These are phyloP conservation scores for Mormyrops boulengeri DNA, from an alignment of 2,797 vertebrate species.

Conservation along the genomic window DNA sequence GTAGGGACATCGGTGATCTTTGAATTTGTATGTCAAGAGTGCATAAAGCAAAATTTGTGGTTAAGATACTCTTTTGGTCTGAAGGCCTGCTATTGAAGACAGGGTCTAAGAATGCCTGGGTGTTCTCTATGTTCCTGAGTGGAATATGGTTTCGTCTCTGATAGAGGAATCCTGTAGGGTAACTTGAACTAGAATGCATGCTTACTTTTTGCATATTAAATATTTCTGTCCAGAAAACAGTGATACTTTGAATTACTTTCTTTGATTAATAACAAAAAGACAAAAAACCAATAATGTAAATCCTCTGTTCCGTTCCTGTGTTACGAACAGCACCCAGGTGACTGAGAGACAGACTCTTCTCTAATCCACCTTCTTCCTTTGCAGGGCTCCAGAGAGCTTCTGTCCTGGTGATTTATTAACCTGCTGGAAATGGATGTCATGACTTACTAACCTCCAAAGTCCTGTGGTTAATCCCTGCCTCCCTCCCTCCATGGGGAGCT, in stretches of 20 bases:
- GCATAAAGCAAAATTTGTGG: neutral
- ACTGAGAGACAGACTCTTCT: constrained; percentile 9
- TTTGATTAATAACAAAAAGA: neutral
- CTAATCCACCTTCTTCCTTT: constrained; percentile 30
- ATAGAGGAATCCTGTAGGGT: neutral
- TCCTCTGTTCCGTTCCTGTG: neutral
- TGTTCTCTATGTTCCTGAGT: neutral
- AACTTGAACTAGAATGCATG: neutral
- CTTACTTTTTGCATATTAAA: neutral
- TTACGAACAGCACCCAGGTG: neutral
- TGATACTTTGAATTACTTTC: neutral
- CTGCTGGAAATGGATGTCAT: constrained; percentile 54
- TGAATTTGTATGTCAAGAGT: neutral
- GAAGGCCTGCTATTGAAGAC: neutral
- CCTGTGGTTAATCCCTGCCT: neutral
- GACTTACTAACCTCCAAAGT: constrained; percentile 57
- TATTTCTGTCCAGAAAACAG: neutral
- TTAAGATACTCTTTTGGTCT: neutral
- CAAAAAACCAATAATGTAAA: neutral
- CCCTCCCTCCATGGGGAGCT: neutral
- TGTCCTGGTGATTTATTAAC: constrained; percentile 52
- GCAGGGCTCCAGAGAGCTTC: constrained; percentile 38
- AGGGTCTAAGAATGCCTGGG: neutral
- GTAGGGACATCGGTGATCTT: neutral
- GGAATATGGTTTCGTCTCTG: neutral